Conservation (phyloP, 2,888 invertebrate genomes). For the Acanthosepion esculentum region DNA sequence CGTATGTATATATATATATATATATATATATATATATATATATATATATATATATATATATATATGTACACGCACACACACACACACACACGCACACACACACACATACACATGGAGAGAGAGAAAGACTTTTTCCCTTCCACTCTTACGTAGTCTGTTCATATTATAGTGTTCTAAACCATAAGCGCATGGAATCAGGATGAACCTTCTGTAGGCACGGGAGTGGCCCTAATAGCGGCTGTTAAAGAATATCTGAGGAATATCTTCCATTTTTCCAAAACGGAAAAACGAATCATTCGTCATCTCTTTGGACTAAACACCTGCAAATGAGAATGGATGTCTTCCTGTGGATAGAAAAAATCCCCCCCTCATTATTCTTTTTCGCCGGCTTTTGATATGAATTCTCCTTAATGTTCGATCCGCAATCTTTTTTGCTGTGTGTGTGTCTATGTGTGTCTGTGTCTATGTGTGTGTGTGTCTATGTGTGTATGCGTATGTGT, state of each 20-base stretch:
- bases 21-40: neutral
- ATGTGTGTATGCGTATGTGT: no score
- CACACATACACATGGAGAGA: no score
- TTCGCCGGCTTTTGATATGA: neutral
- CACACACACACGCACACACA: neutral
- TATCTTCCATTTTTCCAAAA: neutral
- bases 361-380: neutral
- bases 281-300: neutral
- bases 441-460: neutral
- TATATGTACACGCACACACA: neutral
- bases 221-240: neutral
- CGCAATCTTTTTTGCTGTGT: neutral
- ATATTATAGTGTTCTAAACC: neutral
- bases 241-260: neutral
- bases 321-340: neutral
- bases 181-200: neutral
- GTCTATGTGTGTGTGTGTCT: no score
- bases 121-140: no score
- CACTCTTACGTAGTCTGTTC: no score
- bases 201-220: neutral
- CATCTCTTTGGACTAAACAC: slow-evolving; percentile 33
- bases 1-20: neutral
- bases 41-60: neutral
- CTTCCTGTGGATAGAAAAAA: neutral
- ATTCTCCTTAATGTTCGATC: neutral